A percentile compares a stretch with the other conserved stretches of the same genome.
These are phyloP conservation scores for Troides oblongomaculatus DNA, from an alignment of 2,888 invertebrate genomes.

Conservation along the genomic window DNA sequence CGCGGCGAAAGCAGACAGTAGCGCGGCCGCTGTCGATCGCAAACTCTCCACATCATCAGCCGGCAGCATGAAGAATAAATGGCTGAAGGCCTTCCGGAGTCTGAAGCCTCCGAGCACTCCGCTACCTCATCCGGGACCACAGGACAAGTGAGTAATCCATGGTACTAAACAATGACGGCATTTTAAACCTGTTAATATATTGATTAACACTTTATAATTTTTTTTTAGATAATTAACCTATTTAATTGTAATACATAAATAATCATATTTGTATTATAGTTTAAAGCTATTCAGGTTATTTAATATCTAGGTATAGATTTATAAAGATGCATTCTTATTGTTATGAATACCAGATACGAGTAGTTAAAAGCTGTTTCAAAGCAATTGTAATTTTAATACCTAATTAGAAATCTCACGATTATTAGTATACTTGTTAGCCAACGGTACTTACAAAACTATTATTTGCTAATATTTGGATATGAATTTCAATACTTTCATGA, in stretches of 20 bases:
- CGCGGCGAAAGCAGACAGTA: slow-evolving; percentile 86
- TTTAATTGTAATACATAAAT: not conserved
- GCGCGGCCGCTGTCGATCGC: slow-evolving; percentile 86
- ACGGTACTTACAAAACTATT: too few relatives aligned
- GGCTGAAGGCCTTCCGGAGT: slow-evolving; percentile 98
- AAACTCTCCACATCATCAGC: slow-evolving; percentile 92
- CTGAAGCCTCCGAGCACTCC: slow-evolving; percentile 89
- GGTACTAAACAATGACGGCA: not conserved
- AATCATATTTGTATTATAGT: not conserved
- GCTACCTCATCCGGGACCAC: slow-evolving; percentile 68
- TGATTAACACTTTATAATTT: not conserved
- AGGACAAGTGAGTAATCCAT: slow-evolving; percentile 64
- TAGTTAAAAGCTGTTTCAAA: too few relatives aligned
- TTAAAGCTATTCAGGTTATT: not conserved
- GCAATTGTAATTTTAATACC: too few relatives aligned
- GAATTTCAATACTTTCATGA: not conserved
- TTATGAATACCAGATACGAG: too few relatives aligned
- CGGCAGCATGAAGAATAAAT: slow-evolving; percentile 97
- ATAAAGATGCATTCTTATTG: too few relatives aligned
- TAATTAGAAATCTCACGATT: too few relatives aligned
- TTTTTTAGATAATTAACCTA: not conserved
- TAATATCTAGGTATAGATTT: too few relatives aligned
- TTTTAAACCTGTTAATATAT: not conserved
- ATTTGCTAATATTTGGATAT: not conserved
- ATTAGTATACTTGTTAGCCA: too few relatives aligned